phyloP scores from a whole-genome alignment of 2,888 invertebrate genomes.

The Tipula unca region DNA sequence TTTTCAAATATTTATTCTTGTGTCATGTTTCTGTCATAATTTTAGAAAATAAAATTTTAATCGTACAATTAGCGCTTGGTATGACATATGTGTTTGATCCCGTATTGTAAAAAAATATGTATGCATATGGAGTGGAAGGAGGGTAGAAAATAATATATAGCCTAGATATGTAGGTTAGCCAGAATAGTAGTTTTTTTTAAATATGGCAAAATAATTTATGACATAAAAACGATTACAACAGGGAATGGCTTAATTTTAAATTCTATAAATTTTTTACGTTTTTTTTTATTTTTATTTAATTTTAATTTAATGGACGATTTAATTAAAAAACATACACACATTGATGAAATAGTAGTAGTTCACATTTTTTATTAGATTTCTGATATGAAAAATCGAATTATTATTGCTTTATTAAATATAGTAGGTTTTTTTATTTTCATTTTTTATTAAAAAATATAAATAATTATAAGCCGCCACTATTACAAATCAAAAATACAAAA shows the following conservation, averaged over 20 bases:
- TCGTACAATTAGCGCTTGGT: too few species aligned
- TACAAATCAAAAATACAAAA: not conserved
- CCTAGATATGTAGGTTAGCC: not conserved
- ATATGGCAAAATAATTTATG: not conserved
- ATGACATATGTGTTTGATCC: too few species aligned
- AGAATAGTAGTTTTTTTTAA: not conserved
- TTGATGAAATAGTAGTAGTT: not conserved
- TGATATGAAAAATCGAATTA: not conserved
- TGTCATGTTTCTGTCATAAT: too few species aligned
- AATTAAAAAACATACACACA: constrained; percentile 3
- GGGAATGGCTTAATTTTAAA: constrained; percentile 4
- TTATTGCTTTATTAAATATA: constrained; percentile 2
- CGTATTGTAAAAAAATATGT: not conserved
- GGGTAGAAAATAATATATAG: too few species aligned
- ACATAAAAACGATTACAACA: not conserved
- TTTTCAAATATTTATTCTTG: too few species aligned
- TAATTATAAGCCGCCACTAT: not conserved
- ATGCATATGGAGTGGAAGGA: not conserved
- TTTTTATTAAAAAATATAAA: not conserved
- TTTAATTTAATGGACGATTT: constrained; percentile 2
- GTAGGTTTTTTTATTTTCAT: not conserved
- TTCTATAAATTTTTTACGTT: not conserved
- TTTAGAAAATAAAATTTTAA: too few species aligned
- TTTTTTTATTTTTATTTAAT: not conserved
- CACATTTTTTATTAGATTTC: not conserved